Conservation (phyloP, 2,797 vertebrate genomes). For the Lophura swinhoii region DNA sequence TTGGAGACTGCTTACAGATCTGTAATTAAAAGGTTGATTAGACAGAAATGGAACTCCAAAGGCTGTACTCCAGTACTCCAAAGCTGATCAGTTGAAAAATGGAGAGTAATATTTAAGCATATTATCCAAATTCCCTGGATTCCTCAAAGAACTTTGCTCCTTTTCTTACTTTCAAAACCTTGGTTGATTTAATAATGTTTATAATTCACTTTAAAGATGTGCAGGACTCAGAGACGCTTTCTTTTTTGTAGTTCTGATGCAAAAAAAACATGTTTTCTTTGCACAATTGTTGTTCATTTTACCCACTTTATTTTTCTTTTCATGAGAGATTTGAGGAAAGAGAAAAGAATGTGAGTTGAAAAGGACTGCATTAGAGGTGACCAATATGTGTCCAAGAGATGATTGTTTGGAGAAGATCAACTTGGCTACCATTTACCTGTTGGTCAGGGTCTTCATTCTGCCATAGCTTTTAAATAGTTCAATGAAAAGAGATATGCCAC, state of each 20-base stretch:
- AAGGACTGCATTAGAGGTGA: not conserved
- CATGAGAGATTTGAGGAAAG: not conserved
- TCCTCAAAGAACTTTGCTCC: not conserved
- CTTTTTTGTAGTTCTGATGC: not conserved
- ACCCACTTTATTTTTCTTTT: not conserved
- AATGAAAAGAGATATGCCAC: not conserved
- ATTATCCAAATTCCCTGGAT: not conserved
- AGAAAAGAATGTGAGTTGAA: not conserved
- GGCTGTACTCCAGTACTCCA: not conserved
- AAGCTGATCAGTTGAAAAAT: not conserved
- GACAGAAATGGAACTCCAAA: not conserved
- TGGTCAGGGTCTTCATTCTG: not conserved
- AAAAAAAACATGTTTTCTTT: not conserved
- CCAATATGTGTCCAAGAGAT: not conserved
- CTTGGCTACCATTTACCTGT: not conserved
- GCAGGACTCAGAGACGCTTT: accelerated
- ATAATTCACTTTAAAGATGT: not conserved
- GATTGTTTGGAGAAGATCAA: not conserved
- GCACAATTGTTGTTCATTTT: not conserved
- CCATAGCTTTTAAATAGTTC: not conserved
- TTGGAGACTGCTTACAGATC: not conserved
- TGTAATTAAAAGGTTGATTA: conserved; percentile 22
- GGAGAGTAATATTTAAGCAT: accelerated
- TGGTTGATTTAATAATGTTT: accelerated
- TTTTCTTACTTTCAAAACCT: not conserved